A percentile compares a stretch with the other conserved stretches of the same genome.
phyloP scores from a whole-genome alignment of 1,140 invertebrate genomes.

The Arctopsyche grandis region DNA sequence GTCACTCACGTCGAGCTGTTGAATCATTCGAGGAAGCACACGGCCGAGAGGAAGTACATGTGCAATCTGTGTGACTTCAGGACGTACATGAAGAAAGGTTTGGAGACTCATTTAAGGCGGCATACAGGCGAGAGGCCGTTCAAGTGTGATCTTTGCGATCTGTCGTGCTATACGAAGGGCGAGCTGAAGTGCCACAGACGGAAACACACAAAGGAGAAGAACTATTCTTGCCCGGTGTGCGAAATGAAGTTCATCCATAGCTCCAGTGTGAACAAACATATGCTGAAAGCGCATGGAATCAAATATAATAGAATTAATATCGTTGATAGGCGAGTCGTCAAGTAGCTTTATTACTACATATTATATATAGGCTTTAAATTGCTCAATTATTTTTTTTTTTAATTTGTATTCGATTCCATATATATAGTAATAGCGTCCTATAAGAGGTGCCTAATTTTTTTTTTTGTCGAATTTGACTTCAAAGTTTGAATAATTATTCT shows the following conservation, averaged over 20 bases:
- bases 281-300: slow-evolving; percentile 60
- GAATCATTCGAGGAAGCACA: slow-evolving; percentile 63
- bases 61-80: slow-evolving; percentile 65
- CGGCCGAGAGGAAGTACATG: slow-evolving; percentile 58
- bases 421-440: too few relatives aligned
- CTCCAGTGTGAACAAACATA: slow-evolving; percentile 64
- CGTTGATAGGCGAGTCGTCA: slow-evolving; percentile 48
- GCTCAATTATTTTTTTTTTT: too few relatives aligned
- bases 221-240: slow-evolving; percentile 68
- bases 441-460: too few relatives aligned
- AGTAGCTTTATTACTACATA: slow-evolving; percentile 19
- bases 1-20: slow-evolving; percentile 62
- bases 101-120: slow-evolving; percentile 63
- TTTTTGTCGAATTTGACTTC: too few relatives aligned
- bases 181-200: slow-evolving; percentile 63
- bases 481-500: too few relatives aligned
- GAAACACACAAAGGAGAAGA: slow-evolving; percentile 68
- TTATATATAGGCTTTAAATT: too few relatives aligned
- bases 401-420: too few relatives aligned
- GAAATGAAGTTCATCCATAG: slow-evolving; percentile 65
- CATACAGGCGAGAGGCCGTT: slow-evolving; percentile 62
- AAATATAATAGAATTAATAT: slow-evolving; percentile 60
- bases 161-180: slow-evolving; percentile 60
- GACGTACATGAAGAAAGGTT: slow-evolving; percentile 64
- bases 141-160: slow-evolving; percentile 61